Evolutionary conservation across 2,888 invertebrate species (phyloP).

Genomic region (Iselma pallidipennis): DNA sequence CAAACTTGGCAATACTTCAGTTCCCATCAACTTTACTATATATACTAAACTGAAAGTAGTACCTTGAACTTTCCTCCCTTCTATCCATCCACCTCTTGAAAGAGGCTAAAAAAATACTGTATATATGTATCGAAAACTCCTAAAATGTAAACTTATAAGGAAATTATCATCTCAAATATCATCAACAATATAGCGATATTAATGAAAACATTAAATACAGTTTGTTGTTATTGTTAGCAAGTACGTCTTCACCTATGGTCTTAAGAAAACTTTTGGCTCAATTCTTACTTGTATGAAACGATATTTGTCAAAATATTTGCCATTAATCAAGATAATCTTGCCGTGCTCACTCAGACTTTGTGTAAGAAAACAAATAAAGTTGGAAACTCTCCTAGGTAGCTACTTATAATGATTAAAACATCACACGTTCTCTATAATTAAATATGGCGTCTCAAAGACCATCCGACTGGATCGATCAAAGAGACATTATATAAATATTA

Average conservation of each 20-base stretch:
- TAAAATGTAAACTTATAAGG: not conserved
- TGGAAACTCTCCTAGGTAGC: slow-evolving; percentile 45
- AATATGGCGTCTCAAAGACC: slow-evolving; percentile 43
- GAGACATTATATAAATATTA: not conserved
- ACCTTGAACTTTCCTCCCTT: not conserved
- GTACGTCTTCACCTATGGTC: not conserved
- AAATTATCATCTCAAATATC: not conserved
- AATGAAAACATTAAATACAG: too few relatives aligned
- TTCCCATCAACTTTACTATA: slow-evolving; percentile 19
- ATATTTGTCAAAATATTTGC: slow-evolving; percentile 56
- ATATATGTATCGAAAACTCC: not conserved
- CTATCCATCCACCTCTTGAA: too few relatives aligned
- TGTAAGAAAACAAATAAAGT: slow-evolving; percentile 54
- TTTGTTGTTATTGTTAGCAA: not conserved
- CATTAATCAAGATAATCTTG: slow-evolving; percentile 55
- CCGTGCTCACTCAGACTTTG: slow-evolving; percentile 46
- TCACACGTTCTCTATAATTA: slow-evolving; percentile 52
- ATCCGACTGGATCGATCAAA: slow-evolving; percentile 8
- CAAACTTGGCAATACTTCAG: slow-evolving; percentile 49
- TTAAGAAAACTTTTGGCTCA: slow-evolving; percentile 1
- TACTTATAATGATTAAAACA: slow-evolving; percentile 55
- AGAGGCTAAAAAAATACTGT: too few relatives aligned
- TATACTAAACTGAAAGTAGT: not conserved
- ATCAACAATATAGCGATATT: not conserved
- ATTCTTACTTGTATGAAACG: slow-evolving; percentile 28